Conservation (phyloP, 2,797 vertebrate genomes). For the Anas flavirostris region DNA sequence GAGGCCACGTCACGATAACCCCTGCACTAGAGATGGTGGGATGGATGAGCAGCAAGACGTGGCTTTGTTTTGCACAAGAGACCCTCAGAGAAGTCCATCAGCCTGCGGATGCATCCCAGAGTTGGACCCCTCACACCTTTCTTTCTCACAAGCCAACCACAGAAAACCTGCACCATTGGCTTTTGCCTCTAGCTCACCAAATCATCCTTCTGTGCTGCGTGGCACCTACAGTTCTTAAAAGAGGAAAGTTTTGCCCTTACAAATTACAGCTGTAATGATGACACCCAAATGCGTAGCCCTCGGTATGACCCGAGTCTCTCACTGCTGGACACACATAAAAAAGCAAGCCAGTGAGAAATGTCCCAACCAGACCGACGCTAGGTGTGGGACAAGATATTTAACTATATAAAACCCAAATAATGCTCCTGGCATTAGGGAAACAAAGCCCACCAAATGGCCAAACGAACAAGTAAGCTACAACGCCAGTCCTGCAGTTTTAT, state of each 20-base stretch:
- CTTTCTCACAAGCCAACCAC: accelerated
- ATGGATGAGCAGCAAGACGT: not conserved
- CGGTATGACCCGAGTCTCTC: not conserved
- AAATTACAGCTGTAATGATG: not conserved
- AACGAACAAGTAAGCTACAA: not conserved
- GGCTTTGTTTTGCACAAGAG: not conserved
- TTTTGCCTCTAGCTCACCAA: not conserved
- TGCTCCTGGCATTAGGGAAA: not conserved
- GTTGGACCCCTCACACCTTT: not conserved
- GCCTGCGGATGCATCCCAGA: not conserved
- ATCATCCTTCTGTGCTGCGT: accelerated
- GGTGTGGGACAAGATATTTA: not conserved
- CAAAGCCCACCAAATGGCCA: not conserved
- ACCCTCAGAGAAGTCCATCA: not conserved
- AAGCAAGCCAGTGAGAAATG: accelerated
- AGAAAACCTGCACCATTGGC: not conserved
- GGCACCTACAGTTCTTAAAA: not conserved
- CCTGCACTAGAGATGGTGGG: not conserved
- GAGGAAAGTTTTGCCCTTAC: not conserved
- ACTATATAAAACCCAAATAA: not conserved
- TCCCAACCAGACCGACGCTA: not conserved
- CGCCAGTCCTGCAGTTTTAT: not conserved
- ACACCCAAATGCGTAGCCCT: accelerated
- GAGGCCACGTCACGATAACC: not conserved
- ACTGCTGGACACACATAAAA: not conserved